These are phyloP conservation scores for Chelmon rostratus DNA, from an alignment of 2,797 vertebrate species.

Conservation along the genomic window DNA sequence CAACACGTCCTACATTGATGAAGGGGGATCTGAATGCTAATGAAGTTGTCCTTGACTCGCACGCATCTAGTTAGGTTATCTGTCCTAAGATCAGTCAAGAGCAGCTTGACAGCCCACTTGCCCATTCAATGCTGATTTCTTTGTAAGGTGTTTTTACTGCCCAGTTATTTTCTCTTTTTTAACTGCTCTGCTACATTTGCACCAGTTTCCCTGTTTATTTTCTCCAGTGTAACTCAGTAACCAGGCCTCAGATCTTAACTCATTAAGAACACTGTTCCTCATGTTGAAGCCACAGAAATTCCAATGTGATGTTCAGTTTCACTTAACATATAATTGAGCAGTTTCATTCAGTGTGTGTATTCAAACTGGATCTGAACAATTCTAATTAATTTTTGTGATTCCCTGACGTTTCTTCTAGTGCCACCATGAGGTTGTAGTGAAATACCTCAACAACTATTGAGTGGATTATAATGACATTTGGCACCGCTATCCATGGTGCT, in stretches of 20 bases:
- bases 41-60: slow-evolving; percentile 76
- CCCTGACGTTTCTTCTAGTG: too few relatives aligned
- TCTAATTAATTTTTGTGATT: too few relatives aligned
- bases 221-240: slow-evolving; percentile 11
- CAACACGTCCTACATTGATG: slow-evolving; percentile 70
- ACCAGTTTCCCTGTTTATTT: slow-evolving; percentile 19
- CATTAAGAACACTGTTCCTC: neutral
- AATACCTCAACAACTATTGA: neutral
- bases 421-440: too few relatives aligned
- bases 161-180: slow-evolving; percentile 9
- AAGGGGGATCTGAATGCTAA: slow-evolving; percentile 74
- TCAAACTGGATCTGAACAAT: too few relatives aligned
- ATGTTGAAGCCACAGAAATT: neutral
- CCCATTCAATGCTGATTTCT: slow-evolving; percentile 33
- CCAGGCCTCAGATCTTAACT: slow-evolving; percentile 2
- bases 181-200: slow-evolving; percentile 32
- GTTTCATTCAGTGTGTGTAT: neutral
- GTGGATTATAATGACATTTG: neutral
- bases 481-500: neutral
- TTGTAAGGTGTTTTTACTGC: slow-evolving; percentile 36
- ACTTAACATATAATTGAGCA: neutral
- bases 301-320: neutral
- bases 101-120: slow-evolving; percentile 23
- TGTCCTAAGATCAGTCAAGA: slow-evolving; percentile 57
- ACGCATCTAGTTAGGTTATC: slow-evolving; percentile 58